These are phyloP conservation scores for Myotis vivesi DNA, from an alignment of 2,797 vertebrate genomes.

Conservation along the genomic window DNA sequence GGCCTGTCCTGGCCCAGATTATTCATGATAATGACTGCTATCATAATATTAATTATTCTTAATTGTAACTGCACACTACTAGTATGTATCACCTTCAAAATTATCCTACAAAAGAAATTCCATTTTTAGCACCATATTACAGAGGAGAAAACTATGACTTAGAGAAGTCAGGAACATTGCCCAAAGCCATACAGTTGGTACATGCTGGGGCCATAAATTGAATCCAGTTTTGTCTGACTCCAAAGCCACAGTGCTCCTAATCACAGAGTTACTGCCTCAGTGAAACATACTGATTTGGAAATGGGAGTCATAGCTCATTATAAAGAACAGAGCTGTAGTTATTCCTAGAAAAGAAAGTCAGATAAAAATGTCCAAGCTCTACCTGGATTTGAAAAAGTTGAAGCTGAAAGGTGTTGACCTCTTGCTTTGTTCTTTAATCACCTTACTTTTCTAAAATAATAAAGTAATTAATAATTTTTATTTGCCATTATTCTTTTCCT, in stretches of 20 bases:
- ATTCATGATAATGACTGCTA: neutral
- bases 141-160: neutral
- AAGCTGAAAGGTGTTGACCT: neutral
- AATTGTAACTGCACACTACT: neutral
- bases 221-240: neutral
- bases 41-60: neutral
- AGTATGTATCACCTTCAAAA: neutral
- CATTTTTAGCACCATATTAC: neutral
- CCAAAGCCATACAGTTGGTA: neutral
- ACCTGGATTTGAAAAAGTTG: neutral
- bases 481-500: constrained; percentile 13
- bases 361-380: neutral
- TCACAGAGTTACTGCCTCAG: neutral
- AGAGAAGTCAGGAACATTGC: neutral
- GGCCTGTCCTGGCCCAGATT: neutral
- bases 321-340: neutral
- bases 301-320: too few species aligned
- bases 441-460: constrained; percentile 38
- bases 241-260: neutral
- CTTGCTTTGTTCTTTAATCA: neutral
- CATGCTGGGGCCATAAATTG: neutral
- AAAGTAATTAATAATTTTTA: constrained; percentile 9
- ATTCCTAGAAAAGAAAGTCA: neutral
- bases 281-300: neutral
- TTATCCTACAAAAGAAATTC: neutral